These are phyloP conservation scores for Sciaenops ocellatus DNA, from an alignment of 2,797 vertebrate species.

Conservation along the genomic window DNA sequence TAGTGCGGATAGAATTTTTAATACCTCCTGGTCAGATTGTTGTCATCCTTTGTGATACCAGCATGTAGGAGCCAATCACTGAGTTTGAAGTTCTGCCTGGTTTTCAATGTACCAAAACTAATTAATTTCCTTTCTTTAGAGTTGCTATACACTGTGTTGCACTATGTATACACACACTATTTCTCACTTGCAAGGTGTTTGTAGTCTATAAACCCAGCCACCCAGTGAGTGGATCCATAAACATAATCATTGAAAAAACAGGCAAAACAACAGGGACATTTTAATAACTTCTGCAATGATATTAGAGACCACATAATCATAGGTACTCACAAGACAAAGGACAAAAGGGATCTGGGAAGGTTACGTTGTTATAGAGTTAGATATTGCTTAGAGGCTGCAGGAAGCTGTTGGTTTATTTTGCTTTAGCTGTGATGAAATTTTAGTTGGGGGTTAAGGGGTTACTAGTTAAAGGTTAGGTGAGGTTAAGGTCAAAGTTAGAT, in stretches of 20 bases:
- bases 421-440: constrained; percentile 70
- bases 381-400: constrained; percentile 86
- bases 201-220: background rate
- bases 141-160: background rate
- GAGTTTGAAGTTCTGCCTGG: constrained; percentile 81
- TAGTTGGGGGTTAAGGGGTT: constrained; percentile 71
- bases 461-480: constrained; percentile 78
- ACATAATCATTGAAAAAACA: constrained; percentile 72
- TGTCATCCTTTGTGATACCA: constrained; percentile 80
- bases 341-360: constrained; percentile 70
- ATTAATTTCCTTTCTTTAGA: background rate
- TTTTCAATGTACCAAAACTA: constrained; percentile 57
- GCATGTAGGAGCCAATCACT: constrained; percentile 68
- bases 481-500: constrained; percentile 76
- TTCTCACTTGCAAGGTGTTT: background rate
- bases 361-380: constrained; percentile 85
- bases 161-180: background rate
- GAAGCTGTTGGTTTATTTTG: constrained; percentile 73
- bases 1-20: constrained; percentile 18
- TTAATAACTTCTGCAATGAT: constrained; percentile 55
- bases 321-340: constrained; percentile 77
- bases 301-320: constrained; percentile 70
- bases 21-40: constrained; percentile 23
- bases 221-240: background rate
- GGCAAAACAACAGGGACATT: constrained; percentile 78